These are phyloP conservation scores for Mactromeris polynyma DNA, from an alignment of 2,888 invertebrate genomes.

Conservation along the genomic window DNA sequence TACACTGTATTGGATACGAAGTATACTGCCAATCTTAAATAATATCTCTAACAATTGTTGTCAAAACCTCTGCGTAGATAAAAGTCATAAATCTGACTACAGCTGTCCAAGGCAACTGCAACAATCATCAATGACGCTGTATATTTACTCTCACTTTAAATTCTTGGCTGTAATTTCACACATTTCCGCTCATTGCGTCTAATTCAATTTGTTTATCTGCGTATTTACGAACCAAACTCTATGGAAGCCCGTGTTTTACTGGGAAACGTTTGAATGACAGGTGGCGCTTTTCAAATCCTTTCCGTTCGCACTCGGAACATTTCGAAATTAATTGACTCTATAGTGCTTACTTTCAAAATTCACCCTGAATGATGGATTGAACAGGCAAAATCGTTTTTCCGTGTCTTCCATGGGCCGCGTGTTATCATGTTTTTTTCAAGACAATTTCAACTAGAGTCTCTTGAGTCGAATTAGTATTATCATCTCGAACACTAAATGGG, in stretches of 20 bases:
- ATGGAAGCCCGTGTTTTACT: conserved; percentile 55
- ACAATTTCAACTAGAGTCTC: background rate
- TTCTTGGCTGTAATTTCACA: conserved; percentile 53
- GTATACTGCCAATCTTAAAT: conserved; percentile 3
- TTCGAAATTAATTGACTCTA: conserved; percentile 47
- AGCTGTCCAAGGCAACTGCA: conserved; percentile 57
- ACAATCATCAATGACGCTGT: conserved; percentile 47
- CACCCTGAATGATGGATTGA: conserved; percentile 38
- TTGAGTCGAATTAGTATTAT: no score
- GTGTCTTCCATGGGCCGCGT: background rate
- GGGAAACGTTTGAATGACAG: conserved; percentile 51
- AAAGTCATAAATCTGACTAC: conserved; percentile 32
- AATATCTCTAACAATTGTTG: conserved; percentile 32
- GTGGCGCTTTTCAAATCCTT: conserved; percentile 46
- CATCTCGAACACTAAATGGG: no score
- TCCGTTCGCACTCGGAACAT: conserved; percentile 25
- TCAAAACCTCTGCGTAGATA: conserved; percentile 27
- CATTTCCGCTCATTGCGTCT: conserved; percentile 57
- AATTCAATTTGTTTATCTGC: conserved; percentile 57
- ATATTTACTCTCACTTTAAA: conserved; percentile 48
- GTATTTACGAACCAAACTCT: conserved; percentile 47
- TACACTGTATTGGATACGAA: background rate
- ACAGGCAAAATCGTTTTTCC: conserved; percentile 39
- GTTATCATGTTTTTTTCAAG: background rate
- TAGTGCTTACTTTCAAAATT: conserved; percentile 40